Conservation (phyloP, 1,140 invertebrate genomes). For the Drosophila varians region DNA sequence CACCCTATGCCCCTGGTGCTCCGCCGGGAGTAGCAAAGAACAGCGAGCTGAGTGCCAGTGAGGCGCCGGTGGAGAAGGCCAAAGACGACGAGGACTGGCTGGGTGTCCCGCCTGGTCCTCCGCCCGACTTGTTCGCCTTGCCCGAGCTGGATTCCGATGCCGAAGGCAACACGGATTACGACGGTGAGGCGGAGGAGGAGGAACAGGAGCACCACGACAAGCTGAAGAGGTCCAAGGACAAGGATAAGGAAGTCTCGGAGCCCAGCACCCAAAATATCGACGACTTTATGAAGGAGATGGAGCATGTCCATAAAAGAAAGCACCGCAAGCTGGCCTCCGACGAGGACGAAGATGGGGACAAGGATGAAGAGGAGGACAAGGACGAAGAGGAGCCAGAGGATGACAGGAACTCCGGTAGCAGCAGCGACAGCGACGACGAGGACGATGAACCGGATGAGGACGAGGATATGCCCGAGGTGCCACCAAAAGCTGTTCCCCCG, state of each 20-base stretch:
- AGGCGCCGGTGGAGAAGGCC: slow-evolving; percentile 35
- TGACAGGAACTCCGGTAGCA: slow-evolving; percentile 51
- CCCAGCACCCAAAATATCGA: slow-evolving; percentile 90
- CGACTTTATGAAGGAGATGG: slow-evolving; percentile 95
- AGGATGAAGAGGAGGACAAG: slow-evolving; percentile 35
- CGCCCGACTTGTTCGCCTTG: slow-evolving; percentile 88
- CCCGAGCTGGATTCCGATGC: slow-evolving; percentile 84
- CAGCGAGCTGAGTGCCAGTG: slow-evolving; percentile 29
- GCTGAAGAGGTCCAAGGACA: slow-evolving; percentile 89
- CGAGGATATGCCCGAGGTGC: slow-evolving; percentile 28
- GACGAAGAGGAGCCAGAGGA: slow-evolving; percentile 14
- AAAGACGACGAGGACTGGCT: slow-evolving; percentile 87
- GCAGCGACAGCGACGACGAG: slow-evolving; percentile 40
- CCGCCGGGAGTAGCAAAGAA: slow-evolving; percentile 71
- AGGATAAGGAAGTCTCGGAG: slow-evolving; percentile 89
- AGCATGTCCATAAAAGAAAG: slow-evolving; percentile 91
- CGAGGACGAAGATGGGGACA: slow-evolving; percentile 37
- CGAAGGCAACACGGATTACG: slow-evolving; percentile 85
- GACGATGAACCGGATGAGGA: slow-evolving; percentile 36
- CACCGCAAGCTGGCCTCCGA: slow-evolving; percentile 52
- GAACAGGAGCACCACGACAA: slow-evolving; percentile 57
- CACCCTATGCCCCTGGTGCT: slow-evolving; percentile 75
- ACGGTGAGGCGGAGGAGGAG: slow-evolving; percentile 27
- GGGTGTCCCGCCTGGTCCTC: slow-evolving; percentile 93
- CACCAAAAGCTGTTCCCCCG: slow-evolving; percentile 10